phyloP scores from a whole-genome alignment of 1,140 invertebrate genomes.

The Portunus trituberculatus region DNA sequence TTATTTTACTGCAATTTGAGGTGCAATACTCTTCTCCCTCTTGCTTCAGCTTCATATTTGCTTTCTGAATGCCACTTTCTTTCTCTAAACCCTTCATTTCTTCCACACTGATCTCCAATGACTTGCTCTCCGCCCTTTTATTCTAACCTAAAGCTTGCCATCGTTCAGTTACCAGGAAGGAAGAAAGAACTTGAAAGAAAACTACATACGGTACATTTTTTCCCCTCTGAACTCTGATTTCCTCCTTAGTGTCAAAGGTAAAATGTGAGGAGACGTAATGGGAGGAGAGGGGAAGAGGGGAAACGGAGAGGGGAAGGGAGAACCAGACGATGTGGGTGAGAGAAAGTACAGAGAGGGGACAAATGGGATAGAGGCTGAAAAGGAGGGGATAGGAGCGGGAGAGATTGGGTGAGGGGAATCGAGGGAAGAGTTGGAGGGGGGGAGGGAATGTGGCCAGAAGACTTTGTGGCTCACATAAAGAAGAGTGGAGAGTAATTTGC shows the following conservation, averaged over 20 bases:
- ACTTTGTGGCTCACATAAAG: conserved; percentile 12
- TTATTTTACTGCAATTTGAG: too few relatives aligned
- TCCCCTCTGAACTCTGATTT: conserved; percentile 8
- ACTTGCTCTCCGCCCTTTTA: too few relatives aligned
- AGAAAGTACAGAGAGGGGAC: background rate
- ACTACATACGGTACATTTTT: background rate
- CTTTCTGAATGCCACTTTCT: background rate
- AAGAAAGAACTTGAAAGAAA: background rate
- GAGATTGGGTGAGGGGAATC: background rate
- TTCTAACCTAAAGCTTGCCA: too few relatives aligned
- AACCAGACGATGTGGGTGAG: too few relatives aligned
- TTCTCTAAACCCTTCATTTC: too few relatives aligned
- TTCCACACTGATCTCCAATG: too few relatives aligned
- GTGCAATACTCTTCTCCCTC: too few relatives aligned
- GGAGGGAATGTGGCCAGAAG: background rate
- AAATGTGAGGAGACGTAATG: background rate
- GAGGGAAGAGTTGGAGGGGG: background rate
- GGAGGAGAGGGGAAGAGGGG: too few relatives aligned
- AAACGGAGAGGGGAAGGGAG: too few relatives aligned
- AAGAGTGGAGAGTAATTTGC: conserved; percentile 22
- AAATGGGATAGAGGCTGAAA: background rate
- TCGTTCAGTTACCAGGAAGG: background rate
- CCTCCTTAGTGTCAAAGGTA: background rate
- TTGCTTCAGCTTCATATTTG: too few relatives aligned
- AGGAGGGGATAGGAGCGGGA: background rate